A percentile compares a stretch with the other conserved stretches of the same genome.
phyloP scores from a whole-genome alignment of 2,113 vertebrate species.

The Centropus unirufus region DNA sequence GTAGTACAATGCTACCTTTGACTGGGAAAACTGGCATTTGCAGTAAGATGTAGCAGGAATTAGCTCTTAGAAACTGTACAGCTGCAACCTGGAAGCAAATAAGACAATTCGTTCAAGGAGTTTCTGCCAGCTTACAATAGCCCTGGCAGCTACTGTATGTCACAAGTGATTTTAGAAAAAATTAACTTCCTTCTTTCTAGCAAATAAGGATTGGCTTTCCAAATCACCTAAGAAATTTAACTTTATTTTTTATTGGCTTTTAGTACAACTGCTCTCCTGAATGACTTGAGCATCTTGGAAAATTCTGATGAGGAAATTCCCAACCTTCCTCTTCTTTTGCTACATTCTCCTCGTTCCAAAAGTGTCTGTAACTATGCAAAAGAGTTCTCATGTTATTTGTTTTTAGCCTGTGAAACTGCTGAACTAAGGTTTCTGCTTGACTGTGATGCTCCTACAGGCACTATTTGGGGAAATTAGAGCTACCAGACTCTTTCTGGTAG shows the following conservation, averaged over 20 bases:
- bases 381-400: background rate
- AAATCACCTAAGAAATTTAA: background rate
- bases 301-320: background rate
- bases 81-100: background rate
- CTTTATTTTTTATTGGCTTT: background rate
- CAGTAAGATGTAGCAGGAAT: background rate
- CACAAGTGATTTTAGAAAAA: background rate
- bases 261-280: background rate
- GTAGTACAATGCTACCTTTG: background rate
- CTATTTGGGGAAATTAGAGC: background rate
- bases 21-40: background rate
- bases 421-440: background rate
- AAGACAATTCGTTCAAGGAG: accelerated
- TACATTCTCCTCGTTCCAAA: background rate
- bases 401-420: background rate
- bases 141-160: background rate
- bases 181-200: background rate
- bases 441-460: background rate
- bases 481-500: background rate
- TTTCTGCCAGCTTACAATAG: background rate
- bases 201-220: background rate
- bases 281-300: background rate
- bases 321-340: background rate
- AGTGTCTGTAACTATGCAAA: background rate
- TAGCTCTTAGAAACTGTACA: background rate